Base-by-base conservation (phyloP, 1,140 invertebrate species). In the Telenomus remus region DNA sequence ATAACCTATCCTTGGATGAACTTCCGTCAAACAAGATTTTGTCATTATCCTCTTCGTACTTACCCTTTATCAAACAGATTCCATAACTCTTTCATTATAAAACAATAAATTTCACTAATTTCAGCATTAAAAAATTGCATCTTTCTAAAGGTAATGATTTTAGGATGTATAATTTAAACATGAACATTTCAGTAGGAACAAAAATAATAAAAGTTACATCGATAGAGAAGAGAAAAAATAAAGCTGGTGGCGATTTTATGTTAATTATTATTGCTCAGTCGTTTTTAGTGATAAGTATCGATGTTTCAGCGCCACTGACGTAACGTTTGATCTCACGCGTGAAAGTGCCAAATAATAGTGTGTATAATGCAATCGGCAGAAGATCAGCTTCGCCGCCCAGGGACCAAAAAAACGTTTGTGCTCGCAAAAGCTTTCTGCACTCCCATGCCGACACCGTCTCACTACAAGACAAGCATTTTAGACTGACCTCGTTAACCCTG, bases 311-410 rank as follows among this genome's bases (percentile, higher is more conserved):
- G 37, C 10, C 53, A 34, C 55, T 73, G 69, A 77, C 42, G 70
- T 66, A 78, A 78, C 70, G 60, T 73, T 70, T 13, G 54, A 68
- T 70, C 70, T 69, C 59, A 73, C 65, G 76, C 76, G 70, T 78
- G 76, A 78, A 78, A 78, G 76, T 70, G 76, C 70, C 69, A 74
- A 78, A 78, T 66, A 73, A 9, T 4, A 66, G 65, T 69, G 60
- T 57, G 70, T 73, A 74, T 60, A 78, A 70, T 66, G 63, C 55
- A 73, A 78, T 69, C 59, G 64, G 64, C 19, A 54, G 56, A 50
- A 5, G 43, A 14, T 44, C 43, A 13, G 43, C 13, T 44, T 12
- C 6, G 11, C 8, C 37, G 37, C 37, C n/a, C 12, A 12, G 13
- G 9, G n/a, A 9, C 37, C 37, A 39, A 54, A 56, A 27, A 71